These are phyloP conservation scores for Scomberomorus guttatus DNA, from an alignment of 2,797 vertebrate genomes.

Conservation along the genomic window DNA sequence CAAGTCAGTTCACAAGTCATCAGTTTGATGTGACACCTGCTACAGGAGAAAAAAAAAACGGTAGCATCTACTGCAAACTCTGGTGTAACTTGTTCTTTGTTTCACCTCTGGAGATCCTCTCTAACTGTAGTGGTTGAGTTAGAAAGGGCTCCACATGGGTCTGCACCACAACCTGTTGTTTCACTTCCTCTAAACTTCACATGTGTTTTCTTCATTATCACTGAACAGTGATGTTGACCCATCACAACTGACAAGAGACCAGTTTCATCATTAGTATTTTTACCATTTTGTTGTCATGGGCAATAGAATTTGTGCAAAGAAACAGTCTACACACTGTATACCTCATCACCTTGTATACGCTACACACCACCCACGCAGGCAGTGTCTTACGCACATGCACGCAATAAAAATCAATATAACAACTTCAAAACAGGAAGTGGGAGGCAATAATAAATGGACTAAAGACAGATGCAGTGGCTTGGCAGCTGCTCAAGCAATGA, in stretches of 20 bases:
- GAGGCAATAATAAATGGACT: conserved; percentile 38
- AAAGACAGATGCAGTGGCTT: conserved; percentile 6
- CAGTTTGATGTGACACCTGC: conserved; percentile 44
- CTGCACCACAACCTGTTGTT: conserved; percentile 35
- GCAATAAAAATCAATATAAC: conserved; percentile 7
- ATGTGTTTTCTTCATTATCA: conserved; percentile 17
- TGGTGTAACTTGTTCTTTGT: neutral
- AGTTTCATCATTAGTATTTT: conserved; percentile 10
- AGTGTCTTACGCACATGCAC: neutral
- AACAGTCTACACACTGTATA: neutral
- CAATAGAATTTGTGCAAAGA: neutral
- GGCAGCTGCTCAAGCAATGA: neutral
- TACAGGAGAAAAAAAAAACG: neutral
- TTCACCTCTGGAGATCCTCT: conserved; percentile 30
- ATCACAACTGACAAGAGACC: conserved; percentile 13
- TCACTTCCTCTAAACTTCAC: conserved; percentile 66
- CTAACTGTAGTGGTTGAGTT: conserved; percentile 19
- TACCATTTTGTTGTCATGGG: neutral
- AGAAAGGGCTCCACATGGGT: neutral
- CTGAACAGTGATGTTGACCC: neutral
- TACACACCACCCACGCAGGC: conserved; percentile 14
- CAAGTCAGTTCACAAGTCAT: too few species aligned
- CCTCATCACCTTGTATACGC: neutral
- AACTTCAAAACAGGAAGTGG: conserved; percentile 55
- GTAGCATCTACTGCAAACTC: neutral